These are phyloP conservation scores for Eospalax fontanierii DNA, from an alignment of 2,797 vertebrate species.

Conservation along the genomic window DNA sequence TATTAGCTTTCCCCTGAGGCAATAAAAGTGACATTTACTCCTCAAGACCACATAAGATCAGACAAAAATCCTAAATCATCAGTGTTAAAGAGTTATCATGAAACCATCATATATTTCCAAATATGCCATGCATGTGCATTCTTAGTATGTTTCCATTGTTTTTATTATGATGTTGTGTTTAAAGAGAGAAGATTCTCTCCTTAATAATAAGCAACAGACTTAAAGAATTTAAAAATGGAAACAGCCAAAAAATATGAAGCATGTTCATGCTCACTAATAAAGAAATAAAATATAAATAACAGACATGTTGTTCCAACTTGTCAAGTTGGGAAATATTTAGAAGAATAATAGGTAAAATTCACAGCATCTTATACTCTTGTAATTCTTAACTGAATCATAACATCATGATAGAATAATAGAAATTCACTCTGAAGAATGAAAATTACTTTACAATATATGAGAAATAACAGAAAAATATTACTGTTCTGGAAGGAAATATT, in stretches of 20 bases:
- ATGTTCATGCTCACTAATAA: constrained; percentile 20
- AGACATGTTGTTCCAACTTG: neutral
- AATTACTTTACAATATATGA: constrained; percentile 35
- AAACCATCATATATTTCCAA: neutral
- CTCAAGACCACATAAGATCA: neutral
- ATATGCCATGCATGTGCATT: neutral
- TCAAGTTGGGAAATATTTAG: neutral
- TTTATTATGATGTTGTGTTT: neutral
- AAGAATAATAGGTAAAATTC: constrained; percentile 16
- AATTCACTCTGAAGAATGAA: constrained; percentile 19
- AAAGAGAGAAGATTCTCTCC: neutral
- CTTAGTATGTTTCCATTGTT: neutral
- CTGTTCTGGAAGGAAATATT: neutral
- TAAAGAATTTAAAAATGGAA: neutral
- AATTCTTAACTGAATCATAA: neutral
- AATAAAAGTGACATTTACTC: constrained; percentile 44
- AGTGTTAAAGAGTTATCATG: neutral
- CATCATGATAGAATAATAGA: neutral
- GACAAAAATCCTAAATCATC: constrained; percentile 48
- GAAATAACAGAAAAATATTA: constrained; percentile 14
- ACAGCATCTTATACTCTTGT: neutral
- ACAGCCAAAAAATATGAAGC: neutral
- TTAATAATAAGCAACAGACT: neutral
- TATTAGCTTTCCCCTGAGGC: neutral
- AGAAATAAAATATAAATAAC: constrained; percentile 45